Percentiles rank a stretch among this genome's conserved stretches.
Conservation (phyloP, 2,797 vertebrate genomes). For the Adrianichthys oophorus region DNA sequence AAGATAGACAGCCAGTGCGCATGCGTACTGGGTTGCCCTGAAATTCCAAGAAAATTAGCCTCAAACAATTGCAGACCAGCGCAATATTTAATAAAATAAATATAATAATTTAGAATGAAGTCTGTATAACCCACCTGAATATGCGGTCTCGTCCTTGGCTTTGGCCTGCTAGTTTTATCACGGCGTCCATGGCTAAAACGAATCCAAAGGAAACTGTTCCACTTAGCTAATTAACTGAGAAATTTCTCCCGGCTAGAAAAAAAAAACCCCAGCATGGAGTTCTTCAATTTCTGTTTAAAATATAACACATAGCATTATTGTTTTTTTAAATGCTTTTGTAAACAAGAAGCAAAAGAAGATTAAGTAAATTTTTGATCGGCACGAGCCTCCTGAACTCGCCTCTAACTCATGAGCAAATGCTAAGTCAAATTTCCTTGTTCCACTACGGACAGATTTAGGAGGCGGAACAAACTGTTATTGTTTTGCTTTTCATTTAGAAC, state of each 20-base stretch:
- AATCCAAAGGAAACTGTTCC: constrained; percentile 46
- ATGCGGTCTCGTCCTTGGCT: constrained; percentile 89
- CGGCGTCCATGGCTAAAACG: constrained; percentile 80
- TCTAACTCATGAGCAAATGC: not conserved
- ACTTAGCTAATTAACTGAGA: not conserved
- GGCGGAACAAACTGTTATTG: constrained; percentile 26
- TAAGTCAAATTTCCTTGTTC: constrained; percentile 22
- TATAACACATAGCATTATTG: no score
- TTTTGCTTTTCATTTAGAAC: no score
- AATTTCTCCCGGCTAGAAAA: not conserved
- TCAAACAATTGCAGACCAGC: not conserved
- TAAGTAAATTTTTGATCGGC: not conserved
- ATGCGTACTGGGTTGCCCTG: constrained; percentile 92
- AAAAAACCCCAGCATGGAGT: no score
- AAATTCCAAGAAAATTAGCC: constrained; percentile 46
- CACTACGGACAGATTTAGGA: constrained; percentile 27
- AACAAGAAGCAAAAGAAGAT: no score
- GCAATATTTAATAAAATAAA: not conserved
- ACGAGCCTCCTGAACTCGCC: not conserved
- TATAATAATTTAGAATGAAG: not conserved
- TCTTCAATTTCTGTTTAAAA: no score
- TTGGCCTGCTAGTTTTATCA: constrained; percentile 82
- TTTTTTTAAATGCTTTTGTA: not conserved
- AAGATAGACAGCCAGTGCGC: constrained; percentile 86
- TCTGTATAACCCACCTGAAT: constrained; percentile 78